A percentile compares a stretch with the other conserved stretches of the same genome.
Evolutionary conservation across 2,888 invertebrate species (phyloP).

Genomic region (Coremacera marginata): DNA sequence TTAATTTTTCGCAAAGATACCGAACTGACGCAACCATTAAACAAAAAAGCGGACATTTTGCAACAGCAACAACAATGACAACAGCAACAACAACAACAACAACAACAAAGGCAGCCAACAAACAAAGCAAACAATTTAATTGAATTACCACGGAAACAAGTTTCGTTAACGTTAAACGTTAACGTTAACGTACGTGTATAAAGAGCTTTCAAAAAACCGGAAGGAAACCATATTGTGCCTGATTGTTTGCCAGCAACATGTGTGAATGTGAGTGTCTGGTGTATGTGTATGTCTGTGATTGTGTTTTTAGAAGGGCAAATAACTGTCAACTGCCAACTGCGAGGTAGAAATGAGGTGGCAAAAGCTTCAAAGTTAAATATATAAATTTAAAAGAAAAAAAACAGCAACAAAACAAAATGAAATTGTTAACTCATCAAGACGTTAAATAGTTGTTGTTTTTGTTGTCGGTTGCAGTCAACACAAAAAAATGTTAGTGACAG

Average conservation of each 20-base stretch:
- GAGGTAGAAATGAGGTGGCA: no score
- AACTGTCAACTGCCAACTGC: not conserved
- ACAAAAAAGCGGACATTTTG: not conserved
- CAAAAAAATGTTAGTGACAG: no score
- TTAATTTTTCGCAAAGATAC: no score
- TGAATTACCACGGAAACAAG: not conserved
- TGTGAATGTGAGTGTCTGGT: not conserved
- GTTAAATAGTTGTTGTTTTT: no score
- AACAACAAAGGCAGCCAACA: not conserved
- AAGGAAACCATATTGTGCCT: not conserved
- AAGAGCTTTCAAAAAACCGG: not conserved
- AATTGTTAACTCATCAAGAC: no score
- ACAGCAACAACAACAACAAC: not conserved
- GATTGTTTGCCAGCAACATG: not conserved
- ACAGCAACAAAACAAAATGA: no score
- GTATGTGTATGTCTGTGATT: not conserved
- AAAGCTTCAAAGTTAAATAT: no score
- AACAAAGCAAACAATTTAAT: conserved; percentile 1
- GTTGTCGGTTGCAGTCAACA: no score
- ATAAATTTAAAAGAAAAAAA: no score
- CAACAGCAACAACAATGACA: not conserved
- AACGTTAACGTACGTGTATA: not conserved
- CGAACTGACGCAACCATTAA: not conserved
- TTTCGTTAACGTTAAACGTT: not conserved
- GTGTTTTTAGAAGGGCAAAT: not conserved